Conservation (phyloP, 2,113 vertebrate species). For the Caranx melampygus region DNA sequence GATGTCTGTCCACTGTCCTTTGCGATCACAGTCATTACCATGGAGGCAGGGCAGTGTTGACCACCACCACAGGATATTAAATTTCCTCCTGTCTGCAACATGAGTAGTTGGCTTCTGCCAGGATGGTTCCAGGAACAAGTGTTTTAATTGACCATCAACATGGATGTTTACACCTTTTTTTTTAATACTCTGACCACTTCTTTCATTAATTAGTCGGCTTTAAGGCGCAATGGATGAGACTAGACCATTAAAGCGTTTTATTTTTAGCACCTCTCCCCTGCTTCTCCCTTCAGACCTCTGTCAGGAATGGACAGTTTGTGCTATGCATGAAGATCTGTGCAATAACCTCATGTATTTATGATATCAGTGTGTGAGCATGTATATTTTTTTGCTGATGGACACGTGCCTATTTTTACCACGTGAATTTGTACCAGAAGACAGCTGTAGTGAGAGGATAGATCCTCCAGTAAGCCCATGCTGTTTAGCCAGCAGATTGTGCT, state of each 20-base stretch:
- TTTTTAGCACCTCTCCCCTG: not conserved
- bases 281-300: accelerated
- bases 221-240: not conserved
- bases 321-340: not conserved
- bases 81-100: conserved; percentile 46
- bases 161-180: not conserved
- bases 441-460: conserved; percentile 37
- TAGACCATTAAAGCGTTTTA: not conserved
- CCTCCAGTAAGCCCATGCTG: conserved; percentile 32
- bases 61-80: conserved; percentile 42
- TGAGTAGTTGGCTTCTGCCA: conserved; percentile 17
- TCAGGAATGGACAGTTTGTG: not conserved
- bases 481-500: conserved; percentile 50
- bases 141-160: not conserved
- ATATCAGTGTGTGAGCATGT: not conserved
- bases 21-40: conserved; percentile 32
- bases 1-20: conserved; percentile 4
- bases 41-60: conserved; percentile 30
- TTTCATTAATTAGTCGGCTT: not conserved
- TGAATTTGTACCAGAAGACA: conserved; percentile 34
- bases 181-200: not conserved
- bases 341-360: not conserved
- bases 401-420: conserved; percentile 36
- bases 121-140: conserved; percentile 21
- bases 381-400: not conserved